Percentiles rank a stretch among this genome's conserved stretches.
Evolutionary conservation across 64 coral and sea anemone species (phyloP).

Genomic region (Montipora foliosa): DNA sequence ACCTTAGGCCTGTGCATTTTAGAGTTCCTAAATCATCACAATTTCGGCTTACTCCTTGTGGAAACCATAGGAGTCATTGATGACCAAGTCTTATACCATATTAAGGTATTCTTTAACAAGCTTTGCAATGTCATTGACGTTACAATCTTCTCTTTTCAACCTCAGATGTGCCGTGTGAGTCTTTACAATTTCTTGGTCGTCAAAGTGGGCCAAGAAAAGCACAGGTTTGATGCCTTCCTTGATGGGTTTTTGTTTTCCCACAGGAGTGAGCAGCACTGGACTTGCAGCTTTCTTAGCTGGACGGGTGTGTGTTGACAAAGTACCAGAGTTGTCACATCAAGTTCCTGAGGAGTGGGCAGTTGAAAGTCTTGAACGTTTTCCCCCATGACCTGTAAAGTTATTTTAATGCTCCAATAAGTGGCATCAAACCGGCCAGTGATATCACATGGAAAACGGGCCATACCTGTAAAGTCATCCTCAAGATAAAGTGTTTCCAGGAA

Average conservation of each 20-base stretch:
- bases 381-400: conserved; percentile 31
- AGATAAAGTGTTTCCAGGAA: background rate
- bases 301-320: background rate
- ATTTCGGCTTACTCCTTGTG: background rate
- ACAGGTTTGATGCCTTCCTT: background rate
- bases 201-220: background rate
- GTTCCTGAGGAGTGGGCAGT: conserved; percentile 4
- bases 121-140: conserved; percentile 4
- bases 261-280: background rate
- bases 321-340: background rate
- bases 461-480: conserved; percentile 9
- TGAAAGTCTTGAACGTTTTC: background rate
- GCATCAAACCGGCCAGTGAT: conserved; percentile 14
- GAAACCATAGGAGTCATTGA: background rate
- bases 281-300: background rate
- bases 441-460: background rate
- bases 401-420: conserved; percentile 1
- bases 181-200: background rate
- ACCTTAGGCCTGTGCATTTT: background rate
- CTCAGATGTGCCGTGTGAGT: conserved; percentile 20
- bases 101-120: conserved; percentile 19
- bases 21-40: background rate
- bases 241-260: background rate
- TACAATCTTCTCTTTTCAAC: background rate
- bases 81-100: conserved; percentile 5